phyloP scores from a whole-genome alignment of 2,797 vertebrate genomes.

The Enteromius radiatus region DNA sequence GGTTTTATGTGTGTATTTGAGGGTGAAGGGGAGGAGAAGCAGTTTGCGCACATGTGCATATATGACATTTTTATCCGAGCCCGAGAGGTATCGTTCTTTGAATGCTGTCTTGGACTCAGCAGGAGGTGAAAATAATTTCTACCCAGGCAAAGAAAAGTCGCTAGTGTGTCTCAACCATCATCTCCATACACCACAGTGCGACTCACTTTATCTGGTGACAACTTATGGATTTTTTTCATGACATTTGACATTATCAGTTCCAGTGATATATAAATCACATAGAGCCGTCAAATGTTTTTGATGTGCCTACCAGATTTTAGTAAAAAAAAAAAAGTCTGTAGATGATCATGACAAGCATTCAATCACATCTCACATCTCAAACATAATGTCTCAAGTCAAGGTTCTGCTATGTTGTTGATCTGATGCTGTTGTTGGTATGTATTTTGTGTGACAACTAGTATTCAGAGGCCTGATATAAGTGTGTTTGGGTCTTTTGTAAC shows the following conservation, averaged over 20 bases:
- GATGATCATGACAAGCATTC: conserved; percentile 1
- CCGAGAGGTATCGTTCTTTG: conserved; percentile 30
- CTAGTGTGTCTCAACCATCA: not conserved
- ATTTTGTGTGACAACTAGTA: conserved; percentile 63
- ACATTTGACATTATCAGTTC: conserved; percentile 41
- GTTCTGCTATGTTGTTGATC: conserved; percentile 11
- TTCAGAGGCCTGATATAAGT: conserved; percentile 65
- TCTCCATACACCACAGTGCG: not conserved
- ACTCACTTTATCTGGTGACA: conserved; percentile 21
- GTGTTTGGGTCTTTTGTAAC: conserved; percentile 67
- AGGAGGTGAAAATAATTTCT: conserved; percentile 46
- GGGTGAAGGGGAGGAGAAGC: not conserved
- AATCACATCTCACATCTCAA: conserved; percentile 17
- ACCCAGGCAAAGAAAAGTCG: conserved; percentile 28
- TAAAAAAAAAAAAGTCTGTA: conserved; percentile 11
- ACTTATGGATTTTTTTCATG: conserved; percentile 43
- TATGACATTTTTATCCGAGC: conserved; percentile 36
- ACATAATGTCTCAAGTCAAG: conserved; percentile 27
- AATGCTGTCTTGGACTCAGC: conserved; percentile 37
- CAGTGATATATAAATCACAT: conserved; percentile 41
- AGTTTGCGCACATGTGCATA: conserved; percentile 12
- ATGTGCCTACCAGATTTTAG: conserved; percentile 15
- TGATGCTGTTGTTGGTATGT: conserved; percentile 26
- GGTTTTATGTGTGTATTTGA: conserved; percentile 19
- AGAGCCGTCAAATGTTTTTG: conserved; percentile 22